phyloP scores from a whole-genome alignment of 1,140 invertebrate species.

The Drosophila littoralis region DNA sequence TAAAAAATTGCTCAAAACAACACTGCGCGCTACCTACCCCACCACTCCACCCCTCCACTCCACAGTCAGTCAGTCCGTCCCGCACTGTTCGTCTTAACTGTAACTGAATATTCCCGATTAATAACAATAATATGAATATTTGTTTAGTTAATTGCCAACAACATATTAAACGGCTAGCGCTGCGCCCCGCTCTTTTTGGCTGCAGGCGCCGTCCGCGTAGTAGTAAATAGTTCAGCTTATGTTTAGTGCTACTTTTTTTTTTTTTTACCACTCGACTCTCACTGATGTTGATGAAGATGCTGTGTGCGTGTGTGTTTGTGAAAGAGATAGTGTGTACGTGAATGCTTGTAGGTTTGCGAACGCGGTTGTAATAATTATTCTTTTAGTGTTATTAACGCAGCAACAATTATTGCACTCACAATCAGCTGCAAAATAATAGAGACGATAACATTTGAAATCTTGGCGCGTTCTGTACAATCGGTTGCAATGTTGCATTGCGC shows the following conservation, averaged over 20 bases:
- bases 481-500: slow-evolving; percentile 12
- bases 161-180: slow-evolving; percentile 18
- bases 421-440: slow-evolving; percentile 32
- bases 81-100: slow-evolving; percentile 6
- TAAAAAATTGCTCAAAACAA: slow-evolving; percentile 63
- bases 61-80: neutral
- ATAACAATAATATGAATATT: slow-evolving; percentile 17
- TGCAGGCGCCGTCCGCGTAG: neutral
- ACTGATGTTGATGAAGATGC: slow-evolving; percentile 32
- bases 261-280: slow-evolving; percentile 21
- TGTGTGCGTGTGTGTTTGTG: slow-evolving; percentile 8
- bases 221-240: slow-evolving; percentile 30
- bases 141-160: slow-evolving; percentile 14
- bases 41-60: no score
- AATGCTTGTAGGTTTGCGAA: slow-evolving; percentile 12
- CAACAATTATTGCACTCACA: slow-evolving; percentile 20
- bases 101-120: slow-evolving; percentile 36
- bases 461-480: slow-evolving; percentile 24
- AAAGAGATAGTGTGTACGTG: slow-evolving; percentile 2
- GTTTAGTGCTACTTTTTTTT: slow-evolving; percentile 15
- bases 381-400: slow-evolving; percentile 17
- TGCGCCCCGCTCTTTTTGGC: neutral
- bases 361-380: slow-evolving; percentile 6
- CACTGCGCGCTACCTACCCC: slow-evolving; percentile 4
- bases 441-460: slow-evolving; percentile 33